Evolutionary conservation across 2,888 invertebrate species (phyloP), one percentile per base, ranked within the genome.

Genomic region (Drosophila anomalipes): DNA sequence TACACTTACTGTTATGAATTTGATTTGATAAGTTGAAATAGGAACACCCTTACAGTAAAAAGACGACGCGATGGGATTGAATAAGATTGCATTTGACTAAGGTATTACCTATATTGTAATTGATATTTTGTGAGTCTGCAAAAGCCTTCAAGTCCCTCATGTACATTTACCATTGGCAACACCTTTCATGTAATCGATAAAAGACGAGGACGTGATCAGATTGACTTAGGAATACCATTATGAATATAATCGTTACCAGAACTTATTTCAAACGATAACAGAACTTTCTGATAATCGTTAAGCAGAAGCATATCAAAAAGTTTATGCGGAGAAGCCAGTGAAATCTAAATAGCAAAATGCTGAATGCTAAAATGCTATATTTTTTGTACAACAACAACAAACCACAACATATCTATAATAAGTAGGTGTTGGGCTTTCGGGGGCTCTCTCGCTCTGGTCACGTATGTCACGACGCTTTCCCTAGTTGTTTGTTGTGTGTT

Each of bases 381-480:
- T 3, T 30, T 51, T 10, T 51, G 10, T 30, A 28, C 19, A 28
- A 51, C 10, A 51, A 30, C n/a, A 16, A 49, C 28, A 16, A 51
- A 30, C 51, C 19, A n/a, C n/a, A 26, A 49, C 28, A 16, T 26
- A 26, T 49, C 14, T 4, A 53, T n/a, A 53, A 53, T 7, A n/a
- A 53, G 14, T 6, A n/a, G n/a, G 32, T 52, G 32, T 30, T 30
- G 30, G n/a, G n/a, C 12, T 30, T 47, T 47, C 51, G 19, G 28
- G 10, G 28, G 5, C 28, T 32, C 32, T 22, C n/a, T 52, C 32
- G 2, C 22, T 53, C 32, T 53, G 22, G 53, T 53, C 53, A 53
- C 53, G 53, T 33, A 56, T 39, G 39, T 56, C 39, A 56, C 37
- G 39, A 39, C 56, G 39, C 56, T 56, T 56, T 56, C 56, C 39